A percentile compares a stretch with the other conserved stretches of the same genome.
These are phyloP conservation scores for Rhipidura dahli DNA, from an alignment of 2,113 vertebrate species.

Conservation along the genomic window DNA sequence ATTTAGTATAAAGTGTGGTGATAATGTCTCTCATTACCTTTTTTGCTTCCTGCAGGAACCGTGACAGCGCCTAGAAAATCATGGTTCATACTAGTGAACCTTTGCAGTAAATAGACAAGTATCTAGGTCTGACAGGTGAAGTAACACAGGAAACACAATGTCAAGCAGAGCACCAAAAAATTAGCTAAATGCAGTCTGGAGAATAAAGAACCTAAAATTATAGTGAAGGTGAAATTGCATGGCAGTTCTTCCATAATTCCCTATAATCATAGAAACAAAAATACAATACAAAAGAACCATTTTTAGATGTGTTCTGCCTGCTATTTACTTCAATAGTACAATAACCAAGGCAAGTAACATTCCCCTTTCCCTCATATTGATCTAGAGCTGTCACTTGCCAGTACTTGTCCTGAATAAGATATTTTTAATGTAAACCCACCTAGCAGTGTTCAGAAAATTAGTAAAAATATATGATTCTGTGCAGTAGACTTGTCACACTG, in stretches of 20 bases:
- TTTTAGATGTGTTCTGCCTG: not conserved
- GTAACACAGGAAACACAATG: not conserved
- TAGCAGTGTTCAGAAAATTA: not conserved
- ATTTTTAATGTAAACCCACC: not conserved
- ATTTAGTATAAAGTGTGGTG: not conserved
- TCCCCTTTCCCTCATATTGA: not conserved
- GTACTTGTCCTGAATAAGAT: not conserved
- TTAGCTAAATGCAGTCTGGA: not conserved
- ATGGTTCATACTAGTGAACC: not conserved
- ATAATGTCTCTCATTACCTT: not conserved
- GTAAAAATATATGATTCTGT: not conserved
- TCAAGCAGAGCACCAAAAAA: not conserved
- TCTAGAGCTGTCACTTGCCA: not conserved
- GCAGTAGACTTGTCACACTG: not conserved
- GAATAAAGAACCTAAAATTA: not conserved
- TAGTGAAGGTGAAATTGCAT: not conserved
- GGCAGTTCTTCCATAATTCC: not conserved
- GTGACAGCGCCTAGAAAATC: not conserved
- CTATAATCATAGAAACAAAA: not conserved
- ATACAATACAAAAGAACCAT: not conserved
- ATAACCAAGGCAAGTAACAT: not conserved
- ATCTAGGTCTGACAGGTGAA: not conserved
- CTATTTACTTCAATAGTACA: not conserved
- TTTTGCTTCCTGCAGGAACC: not conserved
- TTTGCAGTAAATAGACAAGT: not conserved